Evolutionary conservation across 2,888 invertebrate species (phyloP).

Genomic region (Stratiomys singularior): DNA sequence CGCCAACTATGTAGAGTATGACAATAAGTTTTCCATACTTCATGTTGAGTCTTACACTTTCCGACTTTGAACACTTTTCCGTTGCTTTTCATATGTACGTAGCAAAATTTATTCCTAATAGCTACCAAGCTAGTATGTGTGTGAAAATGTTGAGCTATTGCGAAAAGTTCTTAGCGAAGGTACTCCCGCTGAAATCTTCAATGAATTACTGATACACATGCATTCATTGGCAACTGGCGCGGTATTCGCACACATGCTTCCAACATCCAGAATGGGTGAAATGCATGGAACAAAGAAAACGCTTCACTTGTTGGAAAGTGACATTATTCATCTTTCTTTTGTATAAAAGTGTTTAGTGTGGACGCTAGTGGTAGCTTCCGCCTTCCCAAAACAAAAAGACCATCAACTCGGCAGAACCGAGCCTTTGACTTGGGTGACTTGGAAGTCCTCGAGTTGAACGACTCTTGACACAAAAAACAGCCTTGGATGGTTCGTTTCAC

Average conservation of each 20-base stretch:
- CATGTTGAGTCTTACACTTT: no score
- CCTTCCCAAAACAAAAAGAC: not conserved
- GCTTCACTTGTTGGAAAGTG: slow-evolving; percentile 6
- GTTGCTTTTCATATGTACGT: no score
- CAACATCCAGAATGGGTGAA: not conserved
- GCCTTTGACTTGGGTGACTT: slow-evolving; percentile 16
- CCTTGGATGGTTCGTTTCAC: slow-evolving; percentile 20
- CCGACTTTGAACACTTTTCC: no score
- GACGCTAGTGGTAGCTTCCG: not conserved
- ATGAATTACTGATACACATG: not conserved
- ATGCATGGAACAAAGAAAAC: not conserved
- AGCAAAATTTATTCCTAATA: no score
- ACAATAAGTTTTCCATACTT: no score
- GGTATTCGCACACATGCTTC: not conserved
- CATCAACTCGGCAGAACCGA: not conserved
- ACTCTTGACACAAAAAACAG: slow-evolving; percentile 33
- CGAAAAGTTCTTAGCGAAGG: not conserved
- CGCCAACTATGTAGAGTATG: no score
- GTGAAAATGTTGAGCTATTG: not conserved
- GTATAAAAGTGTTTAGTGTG: not conserved
- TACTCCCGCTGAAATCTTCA: not conserved
- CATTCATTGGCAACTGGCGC: not conserved
- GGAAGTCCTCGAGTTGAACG: slow-evolving; percentile 1
- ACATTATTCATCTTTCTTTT: slow-evolving; percentile 15
- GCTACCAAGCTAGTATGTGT: no score